Conservation (phyloP, 1,140 invertebrate genomes). For the Protaetia brevitarsis region DNA sequence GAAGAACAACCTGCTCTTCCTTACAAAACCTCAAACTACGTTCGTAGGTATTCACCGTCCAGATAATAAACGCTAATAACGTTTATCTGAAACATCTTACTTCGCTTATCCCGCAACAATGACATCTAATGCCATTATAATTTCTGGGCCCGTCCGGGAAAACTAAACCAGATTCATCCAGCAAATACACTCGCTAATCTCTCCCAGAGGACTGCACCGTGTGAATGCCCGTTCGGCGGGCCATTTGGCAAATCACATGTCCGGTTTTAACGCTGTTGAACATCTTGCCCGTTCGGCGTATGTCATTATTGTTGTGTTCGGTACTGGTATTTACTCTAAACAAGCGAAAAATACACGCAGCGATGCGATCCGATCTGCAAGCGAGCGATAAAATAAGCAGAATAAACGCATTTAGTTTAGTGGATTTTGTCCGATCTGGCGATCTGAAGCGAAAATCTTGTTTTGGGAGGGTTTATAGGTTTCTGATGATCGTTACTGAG, state of each 20-base stretch:
- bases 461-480: too few relatives aligned
- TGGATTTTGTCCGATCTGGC: too few relatives aligned
- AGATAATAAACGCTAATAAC: background rate
- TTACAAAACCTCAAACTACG: too few relatives aligned
- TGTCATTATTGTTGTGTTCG: constrained; percentile 16
- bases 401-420: too few relatives aligned
- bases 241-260: constrained; percentile 24
- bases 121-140: constrained; percentile 29
- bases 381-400: too few relatives aligned
- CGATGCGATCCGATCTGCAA: too few relatives aligned
- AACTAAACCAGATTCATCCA: too few relatives aligned
- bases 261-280: constrained; percentile 13
- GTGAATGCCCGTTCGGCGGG: constrained; percentile 24
- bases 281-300: background rate
- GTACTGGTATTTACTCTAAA: too few relatives aligned
- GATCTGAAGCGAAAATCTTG: too few relatives aligned
- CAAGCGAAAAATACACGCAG: too few relatives aligned
- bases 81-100: constrained; percentile 2
- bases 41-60: background rate
- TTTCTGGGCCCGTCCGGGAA: constrained; percentile 24
- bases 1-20: too few relatives aligned
- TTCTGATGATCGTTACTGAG: too few relatives aligned
- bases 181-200: background rate
- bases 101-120: constrained; percentile 19
- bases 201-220: constrained; percentile 16